A percentile compares a stretch with the other conserved stretches of the same genome.
Evolutionary conservation across 2,113 vertebrate genomes (phyloP).

Genomic region (Turdus rufiventris): DNA sequence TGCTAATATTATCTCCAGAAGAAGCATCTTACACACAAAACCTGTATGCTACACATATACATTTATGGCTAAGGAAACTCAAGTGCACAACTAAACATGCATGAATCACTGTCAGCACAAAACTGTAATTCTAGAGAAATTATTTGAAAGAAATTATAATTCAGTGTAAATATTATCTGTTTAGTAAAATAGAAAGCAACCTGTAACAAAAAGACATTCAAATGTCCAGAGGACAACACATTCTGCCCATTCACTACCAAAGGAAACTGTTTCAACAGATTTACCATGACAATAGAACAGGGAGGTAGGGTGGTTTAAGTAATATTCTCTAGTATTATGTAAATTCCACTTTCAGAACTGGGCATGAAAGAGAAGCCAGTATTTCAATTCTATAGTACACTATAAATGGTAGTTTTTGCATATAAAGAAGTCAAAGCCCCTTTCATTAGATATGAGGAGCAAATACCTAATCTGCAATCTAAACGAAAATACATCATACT

Average conservation of each 20-base stretch:
- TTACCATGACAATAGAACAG: constrained; percentile 47
- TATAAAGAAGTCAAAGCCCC: constrained; percentile 32
- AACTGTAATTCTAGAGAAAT: constrained; percentile 21
- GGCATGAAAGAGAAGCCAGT: constrained; percentile 23
- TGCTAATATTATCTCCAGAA: constrained; percentile 3
- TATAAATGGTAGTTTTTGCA: constrained; percentile 37
- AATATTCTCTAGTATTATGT: constrained; percentile 39
- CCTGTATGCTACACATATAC: neutral
- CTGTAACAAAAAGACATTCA: constrained; percentile 54
- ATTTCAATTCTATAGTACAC: constrained; percentile 55
- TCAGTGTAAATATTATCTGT: neutral
- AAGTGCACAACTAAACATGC: neutral
- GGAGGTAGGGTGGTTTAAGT: constrained; percentile 44
- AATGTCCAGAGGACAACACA: constrained; percentile 22
- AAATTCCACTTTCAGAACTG: constrained; percentile 52
- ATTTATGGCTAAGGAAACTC: neutral
- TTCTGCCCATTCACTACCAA: constrained; percentile 44
- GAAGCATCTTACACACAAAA: neutral
- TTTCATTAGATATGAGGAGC: constrained; percentile 41
- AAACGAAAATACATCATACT: constrained; percentile 66
- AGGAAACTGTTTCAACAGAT: constrained; percentile 4
- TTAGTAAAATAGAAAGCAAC: constrained; percentile 24
- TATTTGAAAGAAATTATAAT: constrained; percentile 15
- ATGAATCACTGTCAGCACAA: neutral
- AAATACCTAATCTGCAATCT: constrained; percentile 65